Evolutionary conservation across 2,113 vertebrate species (phyloP).

Genomic region (Rutilus rutilus): DNA sequence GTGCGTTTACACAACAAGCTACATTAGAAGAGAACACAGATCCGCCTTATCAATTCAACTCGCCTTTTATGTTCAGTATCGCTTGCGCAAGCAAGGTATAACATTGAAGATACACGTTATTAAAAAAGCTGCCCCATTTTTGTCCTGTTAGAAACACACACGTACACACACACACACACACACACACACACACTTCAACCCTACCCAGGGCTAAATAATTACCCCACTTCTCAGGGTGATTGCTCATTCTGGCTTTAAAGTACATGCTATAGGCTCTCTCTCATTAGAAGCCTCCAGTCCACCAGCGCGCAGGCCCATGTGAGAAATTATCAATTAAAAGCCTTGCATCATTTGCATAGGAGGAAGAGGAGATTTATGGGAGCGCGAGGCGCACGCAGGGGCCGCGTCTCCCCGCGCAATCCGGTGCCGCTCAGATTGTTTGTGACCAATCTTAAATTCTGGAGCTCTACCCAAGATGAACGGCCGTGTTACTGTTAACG

Average conservation of each 20-base stretch:
- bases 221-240: slow-evolving; percentile 61
- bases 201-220: slow-evolving; percentile 61
- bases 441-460: slow-evolving; percentile 90
- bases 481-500: slow-evolving; percentile 85
- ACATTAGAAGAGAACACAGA: slow-evolving; percentile 20
- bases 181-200: slow-evolving; percentile 39
- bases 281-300: slow-evolving; percentile 65
- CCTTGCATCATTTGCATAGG: slow-evolving; percentile 92
- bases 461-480: slow-evolving; percentile 85
- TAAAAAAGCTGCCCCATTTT: slow-evolving; percentile 46
- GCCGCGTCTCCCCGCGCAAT: slow-evolving; percentile 82
- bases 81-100: slow-evolving; percentile 15
- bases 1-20: slow-evolving; percentile 22
- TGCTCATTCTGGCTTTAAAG: slow-evolving; percentile 62
- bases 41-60: slow-evolving; percentile 6
- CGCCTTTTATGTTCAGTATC: slow-evolving; percentile 14
- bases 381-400: slow-evolving; percentile 65
- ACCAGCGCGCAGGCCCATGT: slow-evolving; percentile 76
- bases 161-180: slow-evolving; percentile 38
- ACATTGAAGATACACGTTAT: slow-evolving; percentile 41
- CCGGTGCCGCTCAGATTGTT: slow-evolving; percentile 88
- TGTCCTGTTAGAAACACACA: slow-evolving; percentile 36
- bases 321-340: slow-evolving; percentile 93
- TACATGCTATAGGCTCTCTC: slow-evolving; percentile 62
- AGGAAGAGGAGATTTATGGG: slow-evolving; percentile 88